These are phyloP conservation scores for Charaxes varanes DNA, from an alignment of 1,140 invertebrate genomes.

Conservation along the genomic window DNA sequence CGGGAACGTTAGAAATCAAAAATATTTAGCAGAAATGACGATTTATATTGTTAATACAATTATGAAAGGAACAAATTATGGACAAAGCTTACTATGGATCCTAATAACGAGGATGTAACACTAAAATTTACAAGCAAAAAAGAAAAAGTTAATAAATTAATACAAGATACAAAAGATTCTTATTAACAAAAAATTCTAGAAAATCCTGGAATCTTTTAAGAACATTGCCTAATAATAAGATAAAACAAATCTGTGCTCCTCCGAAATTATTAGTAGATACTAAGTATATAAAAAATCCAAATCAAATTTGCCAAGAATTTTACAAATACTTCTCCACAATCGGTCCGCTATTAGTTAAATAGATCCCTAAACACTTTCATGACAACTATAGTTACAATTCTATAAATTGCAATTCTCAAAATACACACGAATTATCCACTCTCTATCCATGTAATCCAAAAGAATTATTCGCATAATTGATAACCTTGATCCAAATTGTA, in stretches of 20 bases:
- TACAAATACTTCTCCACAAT: slow-evolving; percentile 1
- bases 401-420: slow-evolving; percentile 1
- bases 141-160: no score
- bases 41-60: no score
- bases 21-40: no score
- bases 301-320: slow-evolving; percentile 1
- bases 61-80: no score
- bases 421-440: background rate
- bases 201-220: slow-evolving; percentile 2
- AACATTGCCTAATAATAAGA: background rate
- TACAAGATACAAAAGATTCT: background rate
- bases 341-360: background rate
- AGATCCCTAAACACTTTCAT: background rate
- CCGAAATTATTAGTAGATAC: background rate
- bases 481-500: slow-evolving; percentile 4
- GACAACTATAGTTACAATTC: no score
- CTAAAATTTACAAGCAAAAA: no score
- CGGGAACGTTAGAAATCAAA: no score
- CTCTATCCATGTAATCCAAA: slow-evolving; percentile 3
- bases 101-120: no score
- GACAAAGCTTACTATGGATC: no score
- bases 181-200: slow-evolving; percentile 1
- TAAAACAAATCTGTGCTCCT: slow-evolving; percentile 1
- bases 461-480: slow-evolving; percentile 5
- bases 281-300: background rate